Percentiles rank a stretch among this genome's conserved stretches.
Evolutionary conservation across 2,888 invertebrate genomes (phyloP).

Genomic region (Xylocampa areola): DNA sequence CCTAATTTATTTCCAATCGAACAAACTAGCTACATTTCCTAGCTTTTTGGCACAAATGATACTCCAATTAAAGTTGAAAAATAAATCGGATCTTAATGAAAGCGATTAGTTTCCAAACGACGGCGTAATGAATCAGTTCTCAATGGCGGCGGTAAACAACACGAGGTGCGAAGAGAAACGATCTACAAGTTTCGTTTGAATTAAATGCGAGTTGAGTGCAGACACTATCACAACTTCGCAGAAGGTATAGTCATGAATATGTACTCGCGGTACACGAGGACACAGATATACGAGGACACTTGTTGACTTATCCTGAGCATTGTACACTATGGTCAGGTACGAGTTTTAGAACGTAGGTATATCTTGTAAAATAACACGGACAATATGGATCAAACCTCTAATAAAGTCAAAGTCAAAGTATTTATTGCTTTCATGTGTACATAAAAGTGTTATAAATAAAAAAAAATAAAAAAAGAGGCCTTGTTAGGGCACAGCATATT

Average conservation of each 20-base stretch:
- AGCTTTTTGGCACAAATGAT: not conserved
- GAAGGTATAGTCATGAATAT: not conserved
- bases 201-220: slow-evolving; percentile 12
- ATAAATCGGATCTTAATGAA: slow-evolving; percentile 7
- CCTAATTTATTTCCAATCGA: no score
- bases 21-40: no score
- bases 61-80: not conserved
- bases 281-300: not conserved
- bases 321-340: no score
- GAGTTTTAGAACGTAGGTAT: no score
- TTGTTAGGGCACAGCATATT: no score
- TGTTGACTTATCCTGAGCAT: no score
- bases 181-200: slow-evolving; percentile 14
- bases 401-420: no score
- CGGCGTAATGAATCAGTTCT: slow-evolving; percentile 5
- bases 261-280: not conserved
- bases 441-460: no score
- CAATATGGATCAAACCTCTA: no score
- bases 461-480: no score
- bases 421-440: no score
- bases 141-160: not conserved
- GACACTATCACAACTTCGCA: not conserved
- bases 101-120: slow-evolving; percentile 24
- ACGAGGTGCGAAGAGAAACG: slow-evolving; percentile 1
- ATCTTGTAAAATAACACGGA: no score